phyloP scores from a whole-genome alignment of 2,888 invertebrate genomes.

The Vesta saturnalis region DNA sequence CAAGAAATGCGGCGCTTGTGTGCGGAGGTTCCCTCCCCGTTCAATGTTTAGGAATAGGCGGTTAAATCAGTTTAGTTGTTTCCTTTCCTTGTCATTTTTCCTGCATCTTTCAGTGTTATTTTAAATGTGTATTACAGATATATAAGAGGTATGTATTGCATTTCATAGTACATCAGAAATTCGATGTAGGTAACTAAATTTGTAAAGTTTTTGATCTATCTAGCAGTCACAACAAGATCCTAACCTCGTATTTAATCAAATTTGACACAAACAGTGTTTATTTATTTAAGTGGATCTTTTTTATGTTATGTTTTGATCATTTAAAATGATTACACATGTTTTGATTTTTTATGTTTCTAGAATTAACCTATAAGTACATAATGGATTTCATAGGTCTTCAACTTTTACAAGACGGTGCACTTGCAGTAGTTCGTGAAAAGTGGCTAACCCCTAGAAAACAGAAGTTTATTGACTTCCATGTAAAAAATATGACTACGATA shows the following conservation, averaged over 20 bases:
- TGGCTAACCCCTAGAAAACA: neutral
- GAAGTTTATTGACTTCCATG: neutral
- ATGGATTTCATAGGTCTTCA: conserved; percentile 2
- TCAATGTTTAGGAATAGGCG: no score
- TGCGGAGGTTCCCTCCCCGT: no score
- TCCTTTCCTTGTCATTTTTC: no score
- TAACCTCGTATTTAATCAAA: neutral
- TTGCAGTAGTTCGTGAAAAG: neutral
- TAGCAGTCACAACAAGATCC: neutral
- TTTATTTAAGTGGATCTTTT: neutral
- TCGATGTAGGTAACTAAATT: conserved; percentile 3
- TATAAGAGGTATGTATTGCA: no score
- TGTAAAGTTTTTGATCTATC: neutral
- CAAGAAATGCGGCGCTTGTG: no score
- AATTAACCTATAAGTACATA: neutral
- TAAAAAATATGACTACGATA: neutral
- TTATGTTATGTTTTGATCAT: neutral
- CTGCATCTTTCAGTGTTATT: no score
- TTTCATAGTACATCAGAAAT: conserved; percentile 1
- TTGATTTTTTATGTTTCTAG: no score
- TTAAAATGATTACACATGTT: neutral
- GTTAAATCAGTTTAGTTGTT: no score
- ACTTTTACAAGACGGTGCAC: neutral
- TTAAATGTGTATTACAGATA: no score
- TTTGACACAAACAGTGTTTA: neutral